A percentile compares a stretch with the other conserved stretches of the same genome.
Evolutionary conservation across 2,888 invertebrate genomes (phyloP).

Genomic region (Standfussiana lucernea): DNA sequence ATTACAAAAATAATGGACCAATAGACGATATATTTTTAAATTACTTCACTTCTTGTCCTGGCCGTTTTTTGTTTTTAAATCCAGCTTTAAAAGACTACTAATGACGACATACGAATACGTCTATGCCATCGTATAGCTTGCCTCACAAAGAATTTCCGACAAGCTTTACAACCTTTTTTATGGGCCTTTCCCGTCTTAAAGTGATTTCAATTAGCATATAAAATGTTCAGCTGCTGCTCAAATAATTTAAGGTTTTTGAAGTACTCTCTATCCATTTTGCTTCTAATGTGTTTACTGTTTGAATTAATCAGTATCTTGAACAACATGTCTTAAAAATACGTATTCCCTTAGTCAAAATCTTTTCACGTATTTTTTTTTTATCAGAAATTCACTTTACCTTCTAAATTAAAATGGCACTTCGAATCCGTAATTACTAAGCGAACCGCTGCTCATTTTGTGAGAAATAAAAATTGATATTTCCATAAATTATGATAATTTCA

Average conservation of each 20-base stretch:
- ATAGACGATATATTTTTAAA: not conserved
- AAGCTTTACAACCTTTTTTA: conserved; percentile 68
- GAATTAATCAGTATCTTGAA: not conserved
- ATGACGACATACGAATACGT: conserved; percentile 2
- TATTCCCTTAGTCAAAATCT: conserved; percentile 4
- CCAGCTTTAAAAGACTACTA: conserved; percentile 9
- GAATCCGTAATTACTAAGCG: conserved; percentile 17
- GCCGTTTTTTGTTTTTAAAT: too few species aligned
- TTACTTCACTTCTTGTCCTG: not conserved
- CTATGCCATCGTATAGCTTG: conserved; percentile 23
- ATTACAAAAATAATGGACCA: not conserved
- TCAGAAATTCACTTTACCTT: not conserved
- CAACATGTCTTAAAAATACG: conserved; percentile 6
- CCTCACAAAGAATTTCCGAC: conserved; percentile 54
- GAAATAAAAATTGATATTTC: conserved; percentile 32
- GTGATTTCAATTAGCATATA: conserved; percentile 78
- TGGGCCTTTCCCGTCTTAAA: conserved; percentile 63
- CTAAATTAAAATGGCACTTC: conserved; percentile 33
- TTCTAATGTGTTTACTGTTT: conserved; percentile 15
- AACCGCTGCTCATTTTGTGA: conserved; percentile 12
- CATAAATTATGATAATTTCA: conserved; percentile 54
- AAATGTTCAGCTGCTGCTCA: conserved; percentile 72
- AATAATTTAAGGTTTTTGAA: conserved; percentile 69
- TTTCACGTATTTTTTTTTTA: not conserved
- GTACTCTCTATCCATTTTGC: conserved; percentile 36